Evolutionary conservation across 1,140 invertebrate genomes (phyloP).

Genomic region (Bombus sibiricus): DNA sequence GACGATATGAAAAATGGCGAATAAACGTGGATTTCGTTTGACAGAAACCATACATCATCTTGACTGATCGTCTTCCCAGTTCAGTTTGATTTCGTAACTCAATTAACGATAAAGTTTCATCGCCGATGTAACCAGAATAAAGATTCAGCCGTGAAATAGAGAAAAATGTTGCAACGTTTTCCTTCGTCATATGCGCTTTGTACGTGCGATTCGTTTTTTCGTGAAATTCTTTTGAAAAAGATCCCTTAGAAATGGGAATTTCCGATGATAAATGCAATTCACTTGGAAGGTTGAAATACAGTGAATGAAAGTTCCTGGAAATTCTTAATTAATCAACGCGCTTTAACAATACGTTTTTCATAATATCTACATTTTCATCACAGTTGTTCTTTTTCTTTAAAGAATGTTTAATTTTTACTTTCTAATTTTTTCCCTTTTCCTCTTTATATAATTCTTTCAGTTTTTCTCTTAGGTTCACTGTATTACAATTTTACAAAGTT

Average conservation of each 20-base stretch:
- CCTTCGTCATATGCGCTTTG: neutral
- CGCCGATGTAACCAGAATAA: neutral
- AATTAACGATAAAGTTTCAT: constrained; percentile 17
- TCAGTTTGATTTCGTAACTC: constrained; percentile 12
- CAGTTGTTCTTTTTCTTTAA: no score
- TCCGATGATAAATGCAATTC: no score
- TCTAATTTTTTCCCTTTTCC: neutral
- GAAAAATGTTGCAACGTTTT: neutral
- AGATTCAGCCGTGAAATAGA: neutral
- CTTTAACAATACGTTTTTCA: no score
- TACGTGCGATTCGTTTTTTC: no score
- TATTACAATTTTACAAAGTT: neutral
- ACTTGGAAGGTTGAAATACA: no score
- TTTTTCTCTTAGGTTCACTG: rapidly evolving
- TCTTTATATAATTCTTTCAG: neutral
- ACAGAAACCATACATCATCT: constrained; percentile 16
- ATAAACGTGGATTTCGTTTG: constrained; percentile 12
- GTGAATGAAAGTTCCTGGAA: no score
- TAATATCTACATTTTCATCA: no score
- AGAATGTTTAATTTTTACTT: no score
- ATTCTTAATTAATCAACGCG: no score
- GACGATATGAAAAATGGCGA: neutral
- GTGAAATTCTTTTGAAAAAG: no score
- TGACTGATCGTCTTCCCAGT: constrained; percentile 13
- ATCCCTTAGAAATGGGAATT: no score